These are phyloP conservation scores for Tyto alba DNA, from an alignment of 2,113 vertebrate species.

Conservation along the genomic window DNA sequence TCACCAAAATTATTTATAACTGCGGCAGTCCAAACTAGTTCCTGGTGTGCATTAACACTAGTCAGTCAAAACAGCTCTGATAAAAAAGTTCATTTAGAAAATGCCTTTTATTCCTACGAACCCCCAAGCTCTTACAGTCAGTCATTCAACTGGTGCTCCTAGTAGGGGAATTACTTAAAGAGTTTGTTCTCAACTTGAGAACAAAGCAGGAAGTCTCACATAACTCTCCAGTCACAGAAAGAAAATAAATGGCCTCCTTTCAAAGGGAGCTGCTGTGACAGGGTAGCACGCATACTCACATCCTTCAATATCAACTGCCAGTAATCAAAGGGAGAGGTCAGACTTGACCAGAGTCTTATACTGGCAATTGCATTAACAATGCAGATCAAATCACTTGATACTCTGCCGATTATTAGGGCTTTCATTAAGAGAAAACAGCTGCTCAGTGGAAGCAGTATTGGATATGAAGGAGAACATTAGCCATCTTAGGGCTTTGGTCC, in stretches of 20 bases:
- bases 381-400: neutral
- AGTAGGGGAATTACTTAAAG: neutral
- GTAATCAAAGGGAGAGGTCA: neutral
- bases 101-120: neutral
- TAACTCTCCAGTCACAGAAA: neutral
- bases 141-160: neutral
- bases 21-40: neutral
- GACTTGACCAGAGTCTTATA: neutral
- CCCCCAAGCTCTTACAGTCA: neutral
- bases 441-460: neutral
- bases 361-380: neutral
- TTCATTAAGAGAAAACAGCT: neutral
- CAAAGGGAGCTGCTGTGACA: neutral
- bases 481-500: neutral
- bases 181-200: neutral
- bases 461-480: neutral
- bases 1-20: neutral
- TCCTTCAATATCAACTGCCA: neutral
- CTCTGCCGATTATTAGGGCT: neutral
- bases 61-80: neutral
- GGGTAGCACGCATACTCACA: fast-evolving
- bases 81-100: neutral
- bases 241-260: neutral
- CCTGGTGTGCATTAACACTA: neutral
- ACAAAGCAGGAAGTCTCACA: neutral